A percentile compares a stretch with the other conserved stretches of the same genome.
These are phyloP conservation scores for Hydrozoanthus gracilis DNA, from an alignment of 92 coral and sea anemone species.

Conservation along the genomic window DNA sequence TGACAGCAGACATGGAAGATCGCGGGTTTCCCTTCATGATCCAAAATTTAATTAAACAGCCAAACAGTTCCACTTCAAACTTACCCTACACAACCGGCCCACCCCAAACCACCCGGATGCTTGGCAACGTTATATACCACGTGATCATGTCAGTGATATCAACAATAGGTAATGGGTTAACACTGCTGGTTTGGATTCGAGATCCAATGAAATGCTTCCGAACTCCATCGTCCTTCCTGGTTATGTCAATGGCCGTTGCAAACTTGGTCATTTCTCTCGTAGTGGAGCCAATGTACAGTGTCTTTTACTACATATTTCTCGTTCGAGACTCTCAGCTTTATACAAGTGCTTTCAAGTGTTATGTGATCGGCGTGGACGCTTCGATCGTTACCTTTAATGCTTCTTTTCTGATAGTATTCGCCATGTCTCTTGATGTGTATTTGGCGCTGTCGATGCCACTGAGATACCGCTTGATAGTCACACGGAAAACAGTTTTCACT, in stretches of 20 bases:
- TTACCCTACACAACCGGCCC: slow-evolving; percentile 27
- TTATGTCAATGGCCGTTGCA: slow-evolving; percentile 28
- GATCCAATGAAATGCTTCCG: slow-evolving; percentile 46
- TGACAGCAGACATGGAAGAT: slow-evolving; percentile 1
- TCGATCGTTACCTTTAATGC: slow-evolving; percentile 28
- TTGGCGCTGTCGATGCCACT: slow-evolving; percentile 36
- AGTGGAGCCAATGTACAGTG: slow-evolving; percentile 31
- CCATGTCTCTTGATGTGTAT: slow-evolving; percentile 35
- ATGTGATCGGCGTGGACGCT: slow-evolving; percentile 1
- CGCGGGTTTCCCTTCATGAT: neutral
- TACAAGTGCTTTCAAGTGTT: slow-evolving; percentile 17
- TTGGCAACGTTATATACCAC: slow-evolving; percentile 38
- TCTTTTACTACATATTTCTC: slow-evolving; percentile 28
- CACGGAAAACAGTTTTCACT: slow-evolving; percentile 4
- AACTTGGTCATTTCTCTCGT: slow-evolving; percentile 31
- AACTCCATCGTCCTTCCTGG: slow-evolving; percentile 21
- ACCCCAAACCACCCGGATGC: slow-evolving; percentile 1
- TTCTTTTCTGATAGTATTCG: slow-evolving; percentile 26
- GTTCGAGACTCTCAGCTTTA: slow-evolving; percentile 1
- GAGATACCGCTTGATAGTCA: slow-evolving; percentile 29
- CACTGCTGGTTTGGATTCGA: slow-evolving; percentile 21
- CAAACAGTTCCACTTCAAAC: slow-evolving; percentile 7
- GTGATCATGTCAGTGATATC: slow-evolving; percentile 35
- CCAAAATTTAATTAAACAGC: neutral
- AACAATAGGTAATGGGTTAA: slow-evolving; percentile 29